Base-by-base conservation (phyloP, 2,888 invertebrate genomes). In the Tortricodes alternella region DNA sequence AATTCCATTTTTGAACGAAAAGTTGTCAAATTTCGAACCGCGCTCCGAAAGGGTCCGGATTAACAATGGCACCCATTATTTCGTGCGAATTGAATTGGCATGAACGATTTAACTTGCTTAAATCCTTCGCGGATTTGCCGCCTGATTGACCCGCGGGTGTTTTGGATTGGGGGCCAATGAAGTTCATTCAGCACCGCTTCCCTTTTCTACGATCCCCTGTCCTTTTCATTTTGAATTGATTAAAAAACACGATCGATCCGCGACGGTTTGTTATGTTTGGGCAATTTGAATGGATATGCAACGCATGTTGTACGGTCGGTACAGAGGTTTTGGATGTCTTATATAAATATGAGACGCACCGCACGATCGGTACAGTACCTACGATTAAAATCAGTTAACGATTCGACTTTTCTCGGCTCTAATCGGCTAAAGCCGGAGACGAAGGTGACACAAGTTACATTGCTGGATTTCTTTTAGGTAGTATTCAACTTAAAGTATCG, bases 101-200 rank as follows among this genome's bases (percentile, higher is more conserved):
- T 71, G 74, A 75, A 68, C 79, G 78, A 81, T 83, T 81, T 78
- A 80, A 80, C 80, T 78, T 76, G 73, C 77, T 76, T 73, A 75
- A 78, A 73, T 71, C 72, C 70, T 68, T 64, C 27, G 32, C 24
- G 41, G 41, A 55, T 49, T 55, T 48, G 19, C 35, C 60, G 62
- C 58, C 57, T 67, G 59, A 66, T 62, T 61, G 65, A 64, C 48
- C 59, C 55, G 11, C 16, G 46, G 39, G 49, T 51, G 55, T 58
- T 35, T 34, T 11, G 35, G 37, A 39, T 21, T 16, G 32, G 7
- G 23, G 34, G 5, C 32, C 23, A 18, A 41, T 41, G 13, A 15
- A 6, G 6, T 15, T 21, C 11, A 19, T 7, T 24, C 21, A 3
- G 16, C 2, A 2, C 1, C 18, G 18, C 18, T 4, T 37, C 16